These are phyloP conservation scores for Idaea straminata DNA, from an alignment of 2,888 invertebrate genomes.

Conservation along the genomic window DNA sequence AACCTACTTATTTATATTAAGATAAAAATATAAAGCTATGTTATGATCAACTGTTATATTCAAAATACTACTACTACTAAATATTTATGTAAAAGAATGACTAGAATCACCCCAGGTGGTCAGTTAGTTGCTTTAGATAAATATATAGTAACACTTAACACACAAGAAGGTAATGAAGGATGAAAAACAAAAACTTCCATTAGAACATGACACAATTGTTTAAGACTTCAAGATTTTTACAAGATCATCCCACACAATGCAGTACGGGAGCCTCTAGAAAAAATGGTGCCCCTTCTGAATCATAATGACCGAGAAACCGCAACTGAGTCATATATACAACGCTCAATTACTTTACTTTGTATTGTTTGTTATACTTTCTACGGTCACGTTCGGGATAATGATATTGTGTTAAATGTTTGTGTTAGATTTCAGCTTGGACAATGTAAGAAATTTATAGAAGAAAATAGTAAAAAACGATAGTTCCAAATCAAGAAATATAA, in stretches of 20 bases:
- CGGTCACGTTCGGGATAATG: conserved; percentile 35
- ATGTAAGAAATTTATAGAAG: not conserved
- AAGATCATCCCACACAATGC: not conserved
- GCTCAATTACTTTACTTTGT: conserved; percentile 18
- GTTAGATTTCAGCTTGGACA: not conserved
- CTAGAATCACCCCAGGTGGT: too few species aligned
- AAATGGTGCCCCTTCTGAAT: conserved; percentile 46
- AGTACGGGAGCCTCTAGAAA: conserved; percentile 22
- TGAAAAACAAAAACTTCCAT: too few species aligned
- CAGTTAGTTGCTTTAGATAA: too few species aligned
- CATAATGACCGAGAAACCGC: conserved; percentile 37
- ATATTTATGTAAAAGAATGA: too few species aligned
- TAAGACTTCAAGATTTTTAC: not conserved
- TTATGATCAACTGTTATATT: too few species aligned
- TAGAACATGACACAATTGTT: not conserved
- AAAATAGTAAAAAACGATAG: not conserved
- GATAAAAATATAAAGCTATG: too few species aligned
- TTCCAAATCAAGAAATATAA: not conserved
- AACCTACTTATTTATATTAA: too few species aligned
- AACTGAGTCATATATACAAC: conserved; percentile 45
- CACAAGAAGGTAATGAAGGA: too few species aligned
- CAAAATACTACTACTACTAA: too few species aligned
- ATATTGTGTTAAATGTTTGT: conserved; percentile 12
- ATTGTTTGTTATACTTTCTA: conserved; percentile 45
- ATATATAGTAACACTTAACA: too few species aligned